Conservation (phyloP, 1,140 invertebrate genomes). For the Drosophila asahinai region DNA sequence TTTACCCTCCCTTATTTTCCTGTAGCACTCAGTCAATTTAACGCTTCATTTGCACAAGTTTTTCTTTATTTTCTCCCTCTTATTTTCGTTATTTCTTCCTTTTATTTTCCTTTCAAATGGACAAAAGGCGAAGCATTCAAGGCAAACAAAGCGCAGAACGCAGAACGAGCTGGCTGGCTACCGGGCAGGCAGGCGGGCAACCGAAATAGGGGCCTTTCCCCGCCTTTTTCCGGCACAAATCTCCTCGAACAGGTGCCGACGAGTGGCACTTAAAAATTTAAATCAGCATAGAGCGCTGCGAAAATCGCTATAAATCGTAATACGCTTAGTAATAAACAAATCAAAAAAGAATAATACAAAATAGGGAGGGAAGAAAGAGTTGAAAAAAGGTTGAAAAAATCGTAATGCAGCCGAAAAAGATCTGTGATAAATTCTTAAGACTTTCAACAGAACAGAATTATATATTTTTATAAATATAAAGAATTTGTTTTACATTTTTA, state of each 20-base stretch:
- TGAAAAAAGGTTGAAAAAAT: not conserved
- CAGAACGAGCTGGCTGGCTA: not conserved
- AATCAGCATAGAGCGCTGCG: constrained; percentile 29
- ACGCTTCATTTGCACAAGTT: constrained; percentile 73
- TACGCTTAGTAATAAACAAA: constrained; percentile 24
- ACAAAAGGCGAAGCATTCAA: constrained; percentile 39
- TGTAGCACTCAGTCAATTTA: constrained; percentile 65
- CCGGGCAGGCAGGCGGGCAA: not conserved
- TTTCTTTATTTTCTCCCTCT: constrained; percentile 12
- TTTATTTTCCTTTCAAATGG: constrained; percentile 38
- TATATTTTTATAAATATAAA: not conserved
- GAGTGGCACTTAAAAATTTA: constrained; percentile 51
- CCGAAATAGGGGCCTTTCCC: constrained; percentile 19
- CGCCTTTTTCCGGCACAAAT: constrained; percentile 7
- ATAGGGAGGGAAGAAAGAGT: not conserved
- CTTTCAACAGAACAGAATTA: not conserved
- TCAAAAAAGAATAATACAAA: not conserved
- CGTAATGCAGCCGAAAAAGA: not conserved
- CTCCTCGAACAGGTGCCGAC: constrained; percentile 29
- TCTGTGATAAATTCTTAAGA: not conserved
- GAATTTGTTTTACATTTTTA: too few species aligned
- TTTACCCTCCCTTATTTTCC: not conserved
- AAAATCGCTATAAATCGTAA: constrained; percentile 34
- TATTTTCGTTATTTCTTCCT: constrained; percentile 15
- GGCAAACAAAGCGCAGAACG: constrained; percentile 28